Conservation (phyloP, 2,888 invertebrate species). For the Heterodera filipjevi region DNA sequence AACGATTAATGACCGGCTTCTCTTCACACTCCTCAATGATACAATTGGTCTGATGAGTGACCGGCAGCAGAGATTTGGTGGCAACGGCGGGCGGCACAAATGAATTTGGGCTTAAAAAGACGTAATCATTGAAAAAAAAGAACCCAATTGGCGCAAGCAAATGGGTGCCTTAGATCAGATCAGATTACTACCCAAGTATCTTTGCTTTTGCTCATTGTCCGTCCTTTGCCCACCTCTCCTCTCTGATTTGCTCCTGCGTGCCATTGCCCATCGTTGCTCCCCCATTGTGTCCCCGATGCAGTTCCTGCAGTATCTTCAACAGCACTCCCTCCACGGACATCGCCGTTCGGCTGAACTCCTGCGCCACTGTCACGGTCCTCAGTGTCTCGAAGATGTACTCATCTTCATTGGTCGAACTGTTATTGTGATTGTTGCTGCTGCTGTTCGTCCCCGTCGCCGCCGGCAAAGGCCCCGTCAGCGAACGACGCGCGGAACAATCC, state of each 20-base stretch:
- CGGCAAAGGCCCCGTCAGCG: not conserved
- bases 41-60: constrained; percentile 22
- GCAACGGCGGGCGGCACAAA: constrained; percentile 30
- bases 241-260: constrained; percentile 18
- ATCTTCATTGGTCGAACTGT: constrained; percentile 55
- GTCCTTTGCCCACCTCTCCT: constrained; percentile 26
- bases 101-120: constrained; percentile 20
- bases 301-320: constrained; percentile 45
- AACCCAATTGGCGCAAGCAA: too few relatives aligned
- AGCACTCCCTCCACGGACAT: constrained; percentile 55
- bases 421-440: constrained; percentile 26
- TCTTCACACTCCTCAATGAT: constrained; percentile 37
- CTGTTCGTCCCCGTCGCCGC: not conserved
- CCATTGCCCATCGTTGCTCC: constrained; percentile 13
- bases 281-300: constrained; percentile 30
- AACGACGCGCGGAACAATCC: not conserved
- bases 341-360: constrained; percentile 56
- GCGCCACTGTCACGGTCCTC: constrained; percentile 52
- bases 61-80: constrained; percentile 22
- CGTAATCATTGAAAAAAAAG: not conserved
- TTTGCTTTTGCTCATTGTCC: too few relatives aligned
- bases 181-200: too few relatives aligned
- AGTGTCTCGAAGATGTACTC: constrained; percentile 64
- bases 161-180: too few relatives aligned
- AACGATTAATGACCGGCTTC: constrained; percentile 19